phyloP scores from a whole-genome alignment of 2,888 invertebrate genomes.

The Agonum fuliginosum region DNA sequence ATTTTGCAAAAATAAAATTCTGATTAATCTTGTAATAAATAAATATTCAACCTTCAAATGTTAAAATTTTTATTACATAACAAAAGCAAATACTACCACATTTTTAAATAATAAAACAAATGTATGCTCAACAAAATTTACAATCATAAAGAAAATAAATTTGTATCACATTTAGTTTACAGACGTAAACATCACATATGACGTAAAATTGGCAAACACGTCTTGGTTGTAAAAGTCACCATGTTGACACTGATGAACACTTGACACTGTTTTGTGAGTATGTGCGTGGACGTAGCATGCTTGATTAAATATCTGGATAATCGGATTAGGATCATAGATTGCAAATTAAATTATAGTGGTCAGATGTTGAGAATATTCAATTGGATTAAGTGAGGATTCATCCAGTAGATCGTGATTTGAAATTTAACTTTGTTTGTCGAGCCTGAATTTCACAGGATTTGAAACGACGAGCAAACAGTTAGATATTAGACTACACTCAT shows the following conservation, averaged over 20 bases:
- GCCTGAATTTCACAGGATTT: too few relatives aligned
- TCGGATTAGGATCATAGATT: conserved; percentile 16
- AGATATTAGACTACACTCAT: too few relatives aligned
- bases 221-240: conserved; percentile 1
- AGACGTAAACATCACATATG: conserved; percentile 21
- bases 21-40: too few relatives aligned
- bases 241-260: not conserved
- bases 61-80: too few relatives aligned
- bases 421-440: not conserved
- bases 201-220: conserved; percentile 30
- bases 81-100: too few relatives aligned
- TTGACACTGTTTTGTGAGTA: not conserved
- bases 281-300: not conserved
- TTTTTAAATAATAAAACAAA: too few relatives aligned
- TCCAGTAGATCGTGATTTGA: not conserved
- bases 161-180: conserved; percentile 25
- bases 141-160: too few relatives aligned
- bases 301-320: conserved; percentile 34
- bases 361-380: not conserved
- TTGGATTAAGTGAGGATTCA: not conserved
- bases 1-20: too few relatives aligned
- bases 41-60: too few relatives aligned
- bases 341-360: conserved; percentile 9
- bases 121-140: too few relatives aligned
- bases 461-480: too few relatives aligned